phyloP scores from a whole-genome alignment of 53 echinoderm and acorn worm genomes.

The Patiria pectinifera region DNA sequence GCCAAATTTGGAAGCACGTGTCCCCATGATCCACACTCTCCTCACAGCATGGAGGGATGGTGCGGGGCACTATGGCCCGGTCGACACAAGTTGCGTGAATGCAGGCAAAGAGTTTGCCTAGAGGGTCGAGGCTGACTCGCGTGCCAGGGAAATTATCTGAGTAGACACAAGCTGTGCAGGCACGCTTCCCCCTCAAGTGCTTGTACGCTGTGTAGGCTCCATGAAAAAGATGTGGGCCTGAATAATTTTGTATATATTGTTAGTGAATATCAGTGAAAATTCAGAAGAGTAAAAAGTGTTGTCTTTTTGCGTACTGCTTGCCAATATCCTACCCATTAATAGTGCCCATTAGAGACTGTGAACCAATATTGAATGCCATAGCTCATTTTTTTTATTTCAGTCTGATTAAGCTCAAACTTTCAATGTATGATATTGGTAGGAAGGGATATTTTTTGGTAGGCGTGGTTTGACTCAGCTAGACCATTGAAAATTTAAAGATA shows the following conservation, averaged over 20 bases:
- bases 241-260: neutral
- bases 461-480: no score
- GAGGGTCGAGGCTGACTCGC: neutral
- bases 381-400: no score
- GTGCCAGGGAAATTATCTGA: conserved; percentile 11
- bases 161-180: neutral
- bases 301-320: no score
- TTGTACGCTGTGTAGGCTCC: neutral
- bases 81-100: neutral
- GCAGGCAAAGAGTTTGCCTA: neutral
- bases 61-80: neutral
- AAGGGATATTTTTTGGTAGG: no score
- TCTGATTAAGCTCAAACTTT: no score
- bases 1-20: neutral
- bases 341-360: no score
- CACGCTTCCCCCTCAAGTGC: neutral
- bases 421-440: no score
- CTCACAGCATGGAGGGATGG: conserved; percentile 1
- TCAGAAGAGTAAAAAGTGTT: no score
- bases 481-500: no score
- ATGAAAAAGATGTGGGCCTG: neutral
- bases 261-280: no score
- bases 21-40: neutral
- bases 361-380: no score
- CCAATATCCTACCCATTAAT: no score